Evolutionary conservation across 1,140 invertebrate genomes (phyloP).

Genomic region (Thalassaphorura encarpata): DNA sequence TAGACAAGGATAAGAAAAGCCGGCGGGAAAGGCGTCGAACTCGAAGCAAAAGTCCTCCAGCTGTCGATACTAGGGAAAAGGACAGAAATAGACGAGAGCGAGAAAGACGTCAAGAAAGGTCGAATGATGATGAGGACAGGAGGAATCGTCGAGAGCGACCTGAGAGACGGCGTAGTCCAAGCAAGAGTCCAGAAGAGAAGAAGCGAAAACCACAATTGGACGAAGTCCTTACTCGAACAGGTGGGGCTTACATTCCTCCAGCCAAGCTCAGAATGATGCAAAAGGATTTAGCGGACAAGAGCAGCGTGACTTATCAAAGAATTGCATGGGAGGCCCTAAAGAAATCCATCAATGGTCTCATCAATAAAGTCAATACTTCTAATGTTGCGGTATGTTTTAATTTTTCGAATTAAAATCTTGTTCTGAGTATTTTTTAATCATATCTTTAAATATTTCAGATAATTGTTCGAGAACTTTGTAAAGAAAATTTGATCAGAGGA

Average conservation of each 20-base stretch:
- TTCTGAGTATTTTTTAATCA: not conserved
- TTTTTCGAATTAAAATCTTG: not conserved
- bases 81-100: not conserved
- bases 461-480: constrained; percentile 82
- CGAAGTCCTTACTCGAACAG: constrained; percentile 71
- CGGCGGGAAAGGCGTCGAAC: not conserved
- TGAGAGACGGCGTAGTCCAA: constrained; percentile 26
- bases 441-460: constrained; percentile 46
- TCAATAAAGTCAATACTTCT: constrained; percentile 95
- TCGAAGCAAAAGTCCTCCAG: too few relatives aligned
- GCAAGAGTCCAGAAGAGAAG: constrained; percentile 31
- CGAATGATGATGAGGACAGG: not conserved
- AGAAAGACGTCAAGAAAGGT: not conserved
- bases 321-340: constrained; percentile 98
- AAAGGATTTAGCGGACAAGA: constrained; percentile 85
- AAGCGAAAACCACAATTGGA: constrained; percentile 45
- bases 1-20: too few relatives aligned
- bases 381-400: constrained; percentile 57
- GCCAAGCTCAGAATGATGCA: constrained; percentile 91
- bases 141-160: not conserved
- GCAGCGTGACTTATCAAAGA: constrained; percentile 83
- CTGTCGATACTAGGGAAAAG: not conserved
- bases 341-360: constrained; percentile 96
- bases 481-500: constrained; percentile 92
- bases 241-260: constrained; percentile 97